Evolutionary conservation across 1,140 invertebrate genomes (phyloP).

Genomic region (Tyrophagus putrescentiae): DNA sequence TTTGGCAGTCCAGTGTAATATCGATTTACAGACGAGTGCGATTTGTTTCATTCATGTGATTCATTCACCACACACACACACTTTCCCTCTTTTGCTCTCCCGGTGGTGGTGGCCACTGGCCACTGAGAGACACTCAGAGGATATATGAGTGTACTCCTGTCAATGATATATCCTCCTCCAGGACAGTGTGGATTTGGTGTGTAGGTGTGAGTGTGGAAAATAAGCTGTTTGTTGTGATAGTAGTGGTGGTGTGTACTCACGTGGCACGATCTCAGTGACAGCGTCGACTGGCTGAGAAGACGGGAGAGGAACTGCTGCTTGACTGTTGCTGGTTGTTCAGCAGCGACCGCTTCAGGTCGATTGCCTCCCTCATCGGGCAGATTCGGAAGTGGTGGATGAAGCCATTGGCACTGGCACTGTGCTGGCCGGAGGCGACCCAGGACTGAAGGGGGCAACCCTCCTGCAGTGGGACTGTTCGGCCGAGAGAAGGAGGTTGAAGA

Average conservation of each 20-base stretch:
- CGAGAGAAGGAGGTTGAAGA: no score
- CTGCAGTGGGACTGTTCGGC: no score
- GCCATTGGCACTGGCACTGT: not conserved
- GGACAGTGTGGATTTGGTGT: not conserved
- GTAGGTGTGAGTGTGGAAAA: no score
- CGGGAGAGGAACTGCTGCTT: not conserved
- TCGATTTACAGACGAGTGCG: no score
- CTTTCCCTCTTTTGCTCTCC: no score
- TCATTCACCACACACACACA: not conserved
- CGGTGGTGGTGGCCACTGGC: no score
- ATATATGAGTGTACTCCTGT: not conserved
- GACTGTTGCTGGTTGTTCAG: not conserved
- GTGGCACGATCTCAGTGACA: constrained; percentile 15
- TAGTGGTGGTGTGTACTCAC: constrained; percentile 1
- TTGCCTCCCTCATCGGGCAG: constrained; percentile 25
- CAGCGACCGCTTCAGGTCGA: not conserved
- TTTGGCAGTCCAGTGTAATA: no score
- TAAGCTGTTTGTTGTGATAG: no score
- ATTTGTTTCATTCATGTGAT: no score
- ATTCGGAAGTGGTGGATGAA: constrained; percentile 26
- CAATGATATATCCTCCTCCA: not conserved
- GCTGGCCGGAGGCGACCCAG: no score
- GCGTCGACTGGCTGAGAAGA: constrained; percentile 13
- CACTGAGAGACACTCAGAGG: not conserved
- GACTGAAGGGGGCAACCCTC: no score